Evolutionary conservation across 2,888 invertebrate genomes (phyloP).

Genomic region (Epistrophella euchroma): DNA sequence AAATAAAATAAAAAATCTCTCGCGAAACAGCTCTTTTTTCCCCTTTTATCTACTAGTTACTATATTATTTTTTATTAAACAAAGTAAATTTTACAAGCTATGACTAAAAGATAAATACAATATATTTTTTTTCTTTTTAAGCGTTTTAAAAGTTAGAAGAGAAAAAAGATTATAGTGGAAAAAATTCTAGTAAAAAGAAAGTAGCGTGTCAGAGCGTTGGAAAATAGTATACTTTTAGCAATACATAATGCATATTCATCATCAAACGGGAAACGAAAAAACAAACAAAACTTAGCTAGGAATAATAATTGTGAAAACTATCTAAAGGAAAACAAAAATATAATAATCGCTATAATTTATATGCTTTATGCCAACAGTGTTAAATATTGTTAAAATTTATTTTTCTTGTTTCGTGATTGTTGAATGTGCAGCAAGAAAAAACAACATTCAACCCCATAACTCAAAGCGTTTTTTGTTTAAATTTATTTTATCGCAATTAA

Average conservation of each 20-base stretch:
- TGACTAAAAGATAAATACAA: constrained; percentile 74
- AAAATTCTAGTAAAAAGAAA: constrained; percentile 26
- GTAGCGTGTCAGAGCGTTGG: constrained; percentile 36
- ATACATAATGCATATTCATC: not conserved
- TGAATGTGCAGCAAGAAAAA: constrained; percentile 12
- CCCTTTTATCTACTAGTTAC: constrained; percentile 70
- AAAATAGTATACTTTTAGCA: constrained; percentile 31
- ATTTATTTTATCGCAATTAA: constrained; percentile 21
- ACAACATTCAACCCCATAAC: not conserved
- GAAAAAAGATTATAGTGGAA: constrained; percentile 15
- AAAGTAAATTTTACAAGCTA: constrained; percentile 68
- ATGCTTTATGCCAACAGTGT: not conserved
- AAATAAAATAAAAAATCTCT: constrained; percentile 42
- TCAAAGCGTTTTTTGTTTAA: constrained; percentile 1
- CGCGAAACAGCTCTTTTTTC: constrained; percentile 47
- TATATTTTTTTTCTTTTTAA: constrained; percentile 56
- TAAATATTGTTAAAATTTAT: not conserved
- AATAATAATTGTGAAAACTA: constrained; percentile 4
- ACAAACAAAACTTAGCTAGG: not conserved
- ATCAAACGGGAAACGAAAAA: constrained; percentile 30
- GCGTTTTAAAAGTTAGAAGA: constrained; percentile 59
- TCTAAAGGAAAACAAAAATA: constrained; percentile 12
- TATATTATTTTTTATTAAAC: constrained; percentile 53
- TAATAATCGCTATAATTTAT: constrained; percentile 13
- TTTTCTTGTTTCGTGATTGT: constrained; percentile 2